Percentiles rank a stretch among this genome's conserved stretches.
Evolutionary conservation across 2,888 invertebrate genomes (phyloP).

Genomic region (Eupelmus urozonus): DNA sequence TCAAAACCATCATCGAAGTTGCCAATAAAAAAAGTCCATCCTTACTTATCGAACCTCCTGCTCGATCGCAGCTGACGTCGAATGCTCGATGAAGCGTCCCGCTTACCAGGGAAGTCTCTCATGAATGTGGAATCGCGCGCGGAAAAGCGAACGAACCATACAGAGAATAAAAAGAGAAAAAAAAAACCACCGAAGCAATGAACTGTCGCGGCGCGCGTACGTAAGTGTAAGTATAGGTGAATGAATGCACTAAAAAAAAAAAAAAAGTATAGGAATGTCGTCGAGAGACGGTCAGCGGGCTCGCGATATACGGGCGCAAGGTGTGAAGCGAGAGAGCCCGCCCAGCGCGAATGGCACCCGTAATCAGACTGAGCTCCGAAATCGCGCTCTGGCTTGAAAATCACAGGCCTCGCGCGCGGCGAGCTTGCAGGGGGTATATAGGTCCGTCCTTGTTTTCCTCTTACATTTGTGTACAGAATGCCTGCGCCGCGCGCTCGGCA

Average conservation of each 20-base stretch:
- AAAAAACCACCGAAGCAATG: background rate
- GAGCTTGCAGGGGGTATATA: conserved; percentile 29
- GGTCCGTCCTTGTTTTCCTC: background rate
- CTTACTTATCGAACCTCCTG: conserved; percentile 60
- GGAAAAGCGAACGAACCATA: background rate
- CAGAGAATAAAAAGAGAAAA: background rate
- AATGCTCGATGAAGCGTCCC: conserved; percentile 53
- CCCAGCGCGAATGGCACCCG: conserved; percentile 73
- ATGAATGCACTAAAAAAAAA: too few relatives aligned
- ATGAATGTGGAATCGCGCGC: conserved; percentile 54
- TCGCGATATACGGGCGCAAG: conserved; percentile 29
- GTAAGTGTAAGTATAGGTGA: background rate
- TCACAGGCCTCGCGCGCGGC: conserved; percentile 15
- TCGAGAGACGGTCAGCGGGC: background rate
- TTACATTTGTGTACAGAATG: conserved; percentile 41
- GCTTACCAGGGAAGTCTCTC: conserved; percentile 52
- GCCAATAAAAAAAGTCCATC: background rate
- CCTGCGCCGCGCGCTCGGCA: background rate
- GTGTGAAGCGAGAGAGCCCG: conserved; percentile 52
- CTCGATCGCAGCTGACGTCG: conserved; percentile 49
- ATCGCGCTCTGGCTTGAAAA: conserved; percentile 29
- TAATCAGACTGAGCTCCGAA: conserved; percentile 73
- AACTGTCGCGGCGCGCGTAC: background rate
- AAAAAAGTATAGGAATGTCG: too few relatives aligned
- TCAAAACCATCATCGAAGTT: background rate